Base-by-base conservation (phyloP, 53 echinoderm and acorn worm species). In the Glandiceps talaboti region DNA sequence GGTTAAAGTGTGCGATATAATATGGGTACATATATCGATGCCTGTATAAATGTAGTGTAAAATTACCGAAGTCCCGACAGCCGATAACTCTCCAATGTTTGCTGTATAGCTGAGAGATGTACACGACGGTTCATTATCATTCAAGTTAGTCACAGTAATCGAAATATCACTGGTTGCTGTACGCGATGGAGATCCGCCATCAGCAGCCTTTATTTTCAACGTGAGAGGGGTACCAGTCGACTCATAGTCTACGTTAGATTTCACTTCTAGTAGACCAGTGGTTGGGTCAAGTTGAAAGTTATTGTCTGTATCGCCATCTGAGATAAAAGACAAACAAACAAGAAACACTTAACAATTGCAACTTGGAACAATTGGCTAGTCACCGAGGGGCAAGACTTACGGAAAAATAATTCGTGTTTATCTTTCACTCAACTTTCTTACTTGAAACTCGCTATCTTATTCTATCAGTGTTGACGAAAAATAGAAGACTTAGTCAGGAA, bases 141-240 rank as follows among this genome's bases (percentile, higher is more conserved):
- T 95, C 77, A 88, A 90, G 85, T 95, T 92, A 28, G 86, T 80
- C 30, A 95, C 75, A 28, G 83, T 77, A 10, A 95, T 83, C 1
- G 85, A 30, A 26, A 95, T 82, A 14, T 76, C 74, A 0, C 90
- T 79, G 14, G 86, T 76, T 64, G 88, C 82, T n/a, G 45, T 80
- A 29, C 86, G 82, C 26, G 86, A 32, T 26, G 96, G 96, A 75
- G 92, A 89, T 33, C 96, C 96, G 29, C 77, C 82, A 86, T 95
- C 96, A 12, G 76, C 73, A 27, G 96, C 96, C n/a, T 83, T 80
- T 29, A 95, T 91, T n/a, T 32, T 73, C 1, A 95, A 84, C 1
- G 64, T 79, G 64, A 45, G 6, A 12, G 64, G 64, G 6, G 64
- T 12, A 6, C 64, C 64, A 6, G 64, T 45, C 6, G 20, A 6